Evolutionary conservation across 2,888 invertebrate genomes (phyloP).

Genomic region (Pycnomerus fuliginosus): DNA sequence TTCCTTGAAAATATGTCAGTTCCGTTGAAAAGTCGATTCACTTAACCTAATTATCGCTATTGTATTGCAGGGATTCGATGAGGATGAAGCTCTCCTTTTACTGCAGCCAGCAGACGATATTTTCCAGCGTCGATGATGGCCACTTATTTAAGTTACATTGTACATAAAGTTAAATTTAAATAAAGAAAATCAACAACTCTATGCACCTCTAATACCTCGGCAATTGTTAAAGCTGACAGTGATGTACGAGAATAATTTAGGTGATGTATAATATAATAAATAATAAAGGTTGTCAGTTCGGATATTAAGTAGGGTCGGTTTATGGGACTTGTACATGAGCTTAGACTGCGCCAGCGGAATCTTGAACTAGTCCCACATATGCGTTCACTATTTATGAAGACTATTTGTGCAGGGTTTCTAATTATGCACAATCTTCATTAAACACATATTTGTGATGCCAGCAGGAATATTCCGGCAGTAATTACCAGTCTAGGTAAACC

Average conservation of each 20-base stretch:
- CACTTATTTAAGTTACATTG: conserved; percentile 8
- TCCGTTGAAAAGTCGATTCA: too few species aligned
- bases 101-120: conserved; percentile 32
- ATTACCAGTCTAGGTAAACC: too few species aligned
- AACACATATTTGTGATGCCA: conserved; percentile 23
- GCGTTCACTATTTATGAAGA: conserved; percentile 25
- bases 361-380: conserved; percentile 25
- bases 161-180: conserved; percentile 9
- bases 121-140: conserved; percentile 9
- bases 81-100: conserved; percentile 38
- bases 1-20: too few species aligned
- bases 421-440: conserved; percentile 24
- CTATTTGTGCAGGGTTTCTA: conserved; percentile 20
- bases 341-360: conserved; percentile 24
- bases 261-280: conserved; percentile 45
- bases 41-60: not conserved
- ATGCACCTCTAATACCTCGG: too few species aligned
- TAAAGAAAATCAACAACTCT: too few species aligned
- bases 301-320: conserved; percentile 39
- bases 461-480: conserved; percentile 19
- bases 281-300: conserved; percentile 43
- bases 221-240: conserved; percentile 38
- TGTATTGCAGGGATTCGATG: conserved; percentile 40
- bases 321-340: conserved; percentile 28
- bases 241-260: conserved; percentile 42